Conservation (phyloP, 2,113 vertebrate species). For the Istiophorus platypterus region DNA sequence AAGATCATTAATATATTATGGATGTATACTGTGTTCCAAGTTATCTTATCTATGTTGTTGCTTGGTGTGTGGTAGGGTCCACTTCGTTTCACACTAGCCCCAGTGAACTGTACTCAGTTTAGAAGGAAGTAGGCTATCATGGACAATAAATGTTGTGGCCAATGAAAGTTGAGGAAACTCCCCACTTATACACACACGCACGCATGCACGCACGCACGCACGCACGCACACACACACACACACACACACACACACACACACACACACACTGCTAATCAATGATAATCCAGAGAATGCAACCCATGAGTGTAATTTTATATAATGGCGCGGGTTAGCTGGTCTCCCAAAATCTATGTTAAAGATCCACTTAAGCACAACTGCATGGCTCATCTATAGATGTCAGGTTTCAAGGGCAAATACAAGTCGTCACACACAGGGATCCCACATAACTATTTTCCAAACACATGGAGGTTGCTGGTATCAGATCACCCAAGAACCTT, state of each 20-base stretch:
- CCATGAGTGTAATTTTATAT: background rate
- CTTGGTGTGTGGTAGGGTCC: too few relatives aligned
- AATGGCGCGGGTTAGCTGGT: background rate
- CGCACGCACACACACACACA: too few relatives aligned
- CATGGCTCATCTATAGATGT: background rate
- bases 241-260: too few relatives aligned
- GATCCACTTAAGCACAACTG: background rate
- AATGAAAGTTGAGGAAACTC: too few relatives aligned
- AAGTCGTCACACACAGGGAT: background rate
- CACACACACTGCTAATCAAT: background rate
- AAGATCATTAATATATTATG: background rate
- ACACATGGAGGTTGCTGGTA: conserved; percentile 3
- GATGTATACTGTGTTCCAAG: background rate
- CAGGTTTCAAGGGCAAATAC: conserved; percentile 19
- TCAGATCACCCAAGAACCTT: conserved; percentile 3
- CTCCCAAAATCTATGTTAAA: background rate
- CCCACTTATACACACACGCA: too few relatives aligned
- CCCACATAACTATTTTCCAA: background rate
- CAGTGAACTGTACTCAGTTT: too few relatives aligned
- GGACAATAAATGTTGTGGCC: background rate
- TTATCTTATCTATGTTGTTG: too few relatives aligned
- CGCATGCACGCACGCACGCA: too few relatives aligned
- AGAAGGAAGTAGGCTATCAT: too few relatives aligned
- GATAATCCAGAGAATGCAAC: background rate
- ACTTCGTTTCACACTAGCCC: too few relatives aligned